Base-by-base conservation (phyloP, 2,797 vertebrate genomes). In the Hipposideros larvatus region DNA sequence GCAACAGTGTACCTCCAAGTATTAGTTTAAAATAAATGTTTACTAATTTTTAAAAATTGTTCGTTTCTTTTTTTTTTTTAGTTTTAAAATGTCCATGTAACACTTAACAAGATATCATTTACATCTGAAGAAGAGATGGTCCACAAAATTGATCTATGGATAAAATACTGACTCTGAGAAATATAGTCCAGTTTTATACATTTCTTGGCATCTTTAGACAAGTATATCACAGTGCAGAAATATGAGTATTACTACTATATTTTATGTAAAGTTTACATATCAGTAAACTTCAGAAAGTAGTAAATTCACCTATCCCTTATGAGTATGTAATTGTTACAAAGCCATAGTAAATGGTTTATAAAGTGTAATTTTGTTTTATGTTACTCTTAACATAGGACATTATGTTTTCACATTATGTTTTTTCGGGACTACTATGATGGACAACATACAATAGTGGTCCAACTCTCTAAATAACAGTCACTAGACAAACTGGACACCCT, bases 331-430 rank as follows among this genome's bases (percentile, higher is more conserved):
- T 75, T 97, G 97, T 98, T 98, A 98, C 98, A 98, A 98, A 97
- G 96, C 97, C 98, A 95, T 95, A 92, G 95, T 97, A 97, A 98
- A 95, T 99, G 99, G 99, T 99, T 99, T 99, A 99, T 99, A 99
- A 99, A 99, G 99, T 99, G 99, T 99, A 98, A 98, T 99, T 99
- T 99, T 99, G 99, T 99, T 99, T 99, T 97, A 98, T 99, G 99
- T 99, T 99, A 99, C 99, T 99, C 99, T 99, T 99, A 99, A 99
- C 99, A 99, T 98, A 99, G 99, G 99, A 99, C 99, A 99, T 99
- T 99, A 99, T 99, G 99, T 99, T 99, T 99, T 99, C 99, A 99
- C 99, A 99, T 37, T 37, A 99, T 99, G 99, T 99, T 99, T 99
- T 99, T 98, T 98, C 98, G 99, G 99, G 99, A 99, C 99, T 99